Evolutionary conservation across 2,888 invertebrate species (phyloP), one percentile per base, ranked within the genome.

Genomic region (Ophion costatus): DNA sequence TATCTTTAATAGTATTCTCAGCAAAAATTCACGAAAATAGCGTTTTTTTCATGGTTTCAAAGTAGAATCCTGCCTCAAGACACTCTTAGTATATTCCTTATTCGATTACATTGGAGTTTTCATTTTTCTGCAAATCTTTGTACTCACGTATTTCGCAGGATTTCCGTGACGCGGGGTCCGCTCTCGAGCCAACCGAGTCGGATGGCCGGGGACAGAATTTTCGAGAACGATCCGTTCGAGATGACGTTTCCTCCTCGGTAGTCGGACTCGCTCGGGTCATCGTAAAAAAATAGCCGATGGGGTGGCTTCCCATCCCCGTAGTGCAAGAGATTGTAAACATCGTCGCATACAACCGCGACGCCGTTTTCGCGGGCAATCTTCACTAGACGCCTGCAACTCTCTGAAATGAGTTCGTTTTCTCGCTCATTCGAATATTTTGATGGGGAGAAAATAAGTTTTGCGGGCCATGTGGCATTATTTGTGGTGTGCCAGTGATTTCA

Each of bases 151-250:
- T 89, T 78, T 79, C 92, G 92, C 3, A 95, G 87, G 45, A 93
- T 89, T 0, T 92, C 90, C 57, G 94, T 94, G 17, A 95, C 85
- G 38, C 94, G 92, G 3, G 94, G 89, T 2, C 95, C 94, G 24
- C 94, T 94, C 90, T 96, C 96, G 33, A 96, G 91, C 96, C 96
- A 96, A 3, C 96, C 96, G 17, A 96, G 90, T n/a, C 96, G 94
- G 20, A 96, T 89, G 0, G 95, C 96, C 0, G 96, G 96, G 0
- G 95, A 95, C 80, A 96, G 91, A 71, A 96, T 95, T 92, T 96
- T 96, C 0, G 96, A 96, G 91, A 96, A 96, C 1, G 95, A 95
- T 29, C 96, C 95, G 90, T 96, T 96, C 0, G 96, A 96, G 57
- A 96, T 94, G 4, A 96, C 94, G 91, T 95, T 94, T 0, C 95